Conservation (phyloP, 2,113 vertebrate genomes). For the Clarias macrocephalus region DNA sequence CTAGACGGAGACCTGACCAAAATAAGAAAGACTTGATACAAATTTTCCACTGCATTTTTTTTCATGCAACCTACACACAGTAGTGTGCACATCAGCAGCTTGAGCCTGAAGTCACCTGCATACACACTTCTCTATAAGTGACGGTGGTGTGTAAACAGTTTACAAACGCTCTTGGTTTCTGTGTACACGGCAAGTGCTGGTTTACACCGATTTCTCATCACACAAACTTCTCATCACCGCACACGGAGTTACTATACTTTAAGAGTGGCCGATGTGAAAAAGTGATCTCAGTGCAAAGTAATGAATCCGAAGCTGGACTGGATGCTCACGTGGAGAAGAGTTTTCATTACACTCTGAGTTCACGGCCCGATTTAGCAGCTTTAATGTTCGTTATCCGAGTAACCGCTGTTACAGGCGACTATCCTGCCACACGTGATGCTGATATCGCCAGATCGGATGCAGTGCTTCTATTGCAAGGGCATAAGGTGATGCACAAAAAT, state of each 20-base stretch:
- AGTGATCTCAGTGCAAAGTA: slow-evolving; percentile 26
- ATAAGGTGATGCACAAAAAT: neutral
- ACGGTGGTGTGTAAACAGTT: neutral
- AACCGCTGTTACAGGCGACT: neutral
- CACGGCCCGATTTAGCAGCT: slow-evolving; percentile 19
- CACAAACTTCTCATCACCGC: neutral
- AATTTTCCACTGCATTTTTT: neutral
- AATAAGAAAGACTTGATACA: neutral
- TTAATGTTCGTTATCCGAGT: neutral
- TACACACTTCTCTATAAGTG: neutral
- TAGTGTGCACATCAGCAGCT: neutral
- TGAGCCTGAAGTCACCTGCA: neutral
- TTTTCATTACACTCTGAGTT: slow-evolving; percentile 36
- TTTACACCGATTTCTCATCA: neutral
- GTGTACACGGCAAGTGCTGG: neutral
- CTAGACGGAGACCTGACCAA: neutral
- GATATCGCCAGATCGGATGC: neutral
- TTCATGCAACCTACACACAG: neutral
- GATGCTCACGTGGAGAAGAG: slow-evolving; percentile 28
- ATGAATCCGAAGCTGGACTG: neutral
- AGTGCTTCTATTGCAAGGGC: neutral
- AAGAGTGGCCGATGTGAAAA: neutral
- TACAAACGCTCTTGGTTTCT: neutral
- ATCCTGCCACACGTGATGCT: neutral
- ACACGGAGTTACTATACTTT: neutral